Evolutionary conservation across 2,797 vertebrate species (phyloP), one percentile per base, ranked within the genome.

Genomic region (Enteromius paludinosus): DNA sequence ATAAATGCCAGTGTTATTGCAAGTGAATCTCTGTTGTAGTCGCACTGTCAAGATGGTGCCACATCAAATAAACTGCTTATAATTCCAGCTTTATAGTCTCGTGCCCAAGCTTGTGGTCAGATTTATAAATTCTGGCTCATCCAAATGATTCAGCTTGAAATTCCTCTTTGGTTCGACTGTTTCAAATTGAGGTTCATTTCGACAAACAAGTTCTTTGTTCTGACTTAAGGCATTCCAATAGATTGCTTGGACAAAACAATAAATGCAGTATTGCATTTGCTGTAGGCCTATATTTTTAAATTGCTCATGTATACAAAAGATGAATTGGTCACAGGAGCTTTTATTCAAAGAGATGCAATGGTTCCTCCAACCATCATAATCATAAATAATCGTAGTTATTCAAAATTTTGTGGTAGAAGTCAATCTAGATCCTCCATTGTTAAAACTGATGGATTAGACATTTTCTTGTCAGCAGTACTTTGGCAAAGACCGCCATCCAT

Each of bases 51-150:
- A 38, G 76, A 75, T 61, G 82, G 78, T 89, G 86, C 77, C 77
- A 84, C 84, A 72, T 79, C 69, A 75, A 77, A 83, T 82, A 87
- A 85, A 89, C 78, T 86, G 71, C 83, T 82, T 87, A 84, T 65
- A 79, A 74, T 78, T 71, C 72, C 71, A 49, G 14, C 41, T 81
- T 85, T 81, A 77, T 71, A 64, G 65, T 73, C 54, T 43, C 49
- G 49, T 47, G 38, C 62, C 52, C 71, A 81, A 69, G 61, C 2
- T 69, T 41, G 64, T 52, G 65, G 64, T 81, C 72, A 71, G 64
- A 54, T 64, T 76, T 76, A 28, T 56, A 56, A 66, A 75, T 43
- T 52, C 30, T 38, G 23, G 30, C 28, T 81, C 23, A 75, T 66
- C 71, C 59, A 10, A 65, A 65, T 25, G 30, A 52, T 65, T 14